Evolutionary conservation across 2,888 invertebrate species (phyloP), one percentile per base, ranked within the genome.

Genomic region (Spilosoma lubricipeda): DNA sequence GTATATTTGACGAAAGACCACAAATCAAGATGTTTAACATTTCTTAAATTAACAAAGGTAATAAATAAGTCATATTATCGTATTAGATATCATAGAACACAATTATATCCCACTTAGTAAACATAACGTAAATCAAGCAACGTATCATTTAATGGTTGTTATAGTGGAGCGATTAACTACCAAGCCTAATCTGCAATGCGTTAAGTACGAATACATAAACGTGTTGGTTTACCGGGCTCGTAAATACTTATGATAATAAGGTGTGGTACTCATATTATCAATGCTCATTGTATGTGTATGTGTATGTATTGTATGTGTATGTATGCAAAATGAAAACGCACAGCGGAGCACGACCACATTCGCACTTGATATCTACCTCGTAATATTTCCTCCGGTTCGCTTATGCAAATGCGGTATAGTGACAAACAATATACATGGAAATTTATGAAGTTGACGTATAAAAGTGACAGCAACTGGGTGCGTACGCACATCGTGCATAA

Each of bases 161-260:
- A 85, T 87, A 88, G 85, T 83, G 83, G 83, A 80, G 83, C 81
- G 79, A 91, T 90, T 91, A 91, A 89, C 88, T 85, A 87, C 85
- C 87, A 90, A 88, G 89, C 87, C 89, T 91, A 91, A 93, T 90
- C 88, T 89, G 87, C 87, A 89, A 89, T 80, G 82, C 81, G 89
- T 88, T 88, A 89, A 89, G 89, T 91, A 88, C 88, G 88, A 88
- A 86, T 86, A 88, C 87, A 92, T 92, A 92, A 92, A 92, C 90
- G 90, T 90, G 90, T 92, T 93, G 90, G 93, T 93, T 93, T 93
- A 93, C 91, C 89, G 88, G 86, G 88, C 86, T 89, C 89, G 90
- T 93, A 92, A 93, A 93, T 93, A 91, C 88, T 91, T 93, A 92
- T 93, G 92, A 88, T 93, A 93, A 94, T 93, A 90, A 91, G 92